Conservation (phyloP, 2,113 vertebrate genomes). For the Stercorarius parasiticus region DNA sequence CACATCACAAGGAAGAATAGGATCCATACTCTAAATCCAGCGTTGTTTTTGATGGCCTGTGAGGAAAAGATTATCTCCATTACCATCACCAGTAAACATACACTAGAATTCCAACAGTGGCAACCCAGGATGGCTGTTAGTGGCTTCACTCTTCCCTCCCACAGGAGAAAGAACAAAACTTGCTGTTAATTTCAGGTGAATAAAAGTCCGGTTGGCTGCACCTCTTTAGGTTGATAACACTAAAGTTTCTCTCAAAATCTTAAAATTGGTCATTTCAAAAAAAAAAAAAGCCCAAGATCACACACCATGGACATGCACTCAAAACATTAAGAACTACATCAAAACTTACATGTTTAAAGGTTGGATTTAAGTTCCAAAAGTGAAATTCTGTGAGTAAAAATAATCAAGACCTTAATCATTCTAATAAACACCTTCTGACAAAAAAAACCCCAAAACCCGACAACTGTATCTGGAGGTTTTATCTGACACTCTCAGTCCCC, state of each 20-base stretch:
- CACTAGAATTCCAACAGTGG: background rate
- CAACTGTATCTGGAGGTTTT: background rate
- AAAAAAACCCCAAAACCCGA: background rate
- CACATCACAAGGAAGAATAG: conserved; percentile 99
- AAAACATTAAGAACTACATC: background rate
- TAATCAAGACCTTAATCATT: background rate
- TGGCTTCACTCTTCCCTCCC: background rate
- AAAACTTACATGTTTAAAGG: fast-evolving
- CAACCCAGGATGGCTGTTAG: background rate
- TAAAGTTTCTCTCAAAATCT: background rate
- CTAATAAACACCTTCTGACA: background rate
- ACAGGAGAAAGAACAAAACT: background rate
- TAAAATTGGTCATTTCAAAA: background rate
- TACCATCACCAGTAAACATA: background rate
- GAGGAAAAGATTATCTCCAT: background rate
- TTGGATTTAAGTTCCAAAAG: background rate
- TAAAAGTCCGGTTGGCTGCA: background rate
- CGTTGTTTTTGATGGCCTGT: conserved; percentile 98
- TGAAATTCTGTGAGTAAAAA: background rate
- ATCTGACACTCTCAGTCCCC: too few relatives aligned
- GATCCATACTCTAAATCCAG: conserved; percentile 97
- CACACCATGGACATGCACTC: background rate
- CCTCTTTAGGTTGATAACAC: background rate
- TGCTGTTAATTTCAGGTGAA: background rate
- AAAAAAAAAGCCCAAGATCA: background rate